A percentile compares a stretch with the other conserved stretches of the same genome.
phyloP scores from a whole-genome alignment of 2,113 vertebrate species.

The Ophthalmolycus amberensis region DNA sequence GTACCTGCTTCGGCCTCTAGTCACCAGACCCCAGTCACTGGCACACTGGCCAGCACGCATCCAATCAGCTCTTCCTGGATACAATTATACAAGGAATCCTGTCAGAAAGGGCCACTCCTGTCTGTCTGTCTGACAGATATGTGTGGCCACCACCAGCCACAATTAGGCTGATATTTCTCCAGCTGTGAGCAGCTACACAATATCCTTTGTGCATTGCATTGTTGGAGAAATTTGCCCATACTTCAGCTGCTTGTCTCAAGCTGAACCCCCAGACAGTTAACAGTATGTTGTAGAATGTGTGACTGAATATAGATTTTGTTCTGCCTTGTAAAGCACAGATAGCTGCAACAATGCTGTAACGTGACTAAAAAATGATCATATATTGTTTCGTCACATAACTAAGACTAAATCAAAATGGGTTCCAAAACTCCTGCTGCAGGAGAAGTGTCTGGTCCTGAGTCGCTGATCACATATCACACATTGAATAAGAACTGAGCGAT shows the following conservation, averaged over 20 bases:
- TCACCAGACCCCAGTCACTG: neutral
- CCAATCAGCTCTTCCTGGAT: constrained; percentile 11
- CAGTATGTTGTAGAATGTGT: neutral
- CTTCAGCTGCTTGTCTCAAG: neutral
- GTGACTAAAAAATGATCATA: too few species aligned
- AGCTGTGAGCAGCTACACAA: too few species aligned
- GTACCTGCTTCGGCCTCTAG: constrained; percentile 44
- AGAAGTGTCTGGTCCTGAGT: neutral
- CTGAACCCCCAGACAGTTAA: neutral
- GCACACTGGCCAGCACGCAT: constrained; percentile 6
- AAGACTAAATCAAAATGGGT: neutral
- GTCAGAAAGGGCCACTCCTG: neutral
- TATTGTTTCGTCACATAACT: too few species aligned
- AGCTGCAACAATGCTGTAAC: neutral
- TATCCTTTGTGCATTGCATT: too few species aligned
- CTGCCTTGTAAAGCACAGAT: neutral
- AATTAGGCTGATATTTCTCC: too few species aligned
- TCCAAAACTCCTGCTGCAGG: neutral
- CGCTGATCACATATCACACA: constrained; percentile 8
- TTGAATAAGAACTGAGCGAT: constrained; percentile 28
- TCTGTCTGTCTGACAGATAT: constrained; percentile 8
- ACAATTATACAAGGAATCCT: constrained; percentile 1
- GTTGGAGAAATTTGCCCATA: neutral
- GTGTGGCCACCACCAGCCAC: too few species aligned
- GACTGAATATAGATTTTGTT: neutral